These are phyloP conservation scores for Thunnus maccoyii DNA, from an alignment of 2,113 vertebrate genomes.

Conservation along the genomic window DNA sequence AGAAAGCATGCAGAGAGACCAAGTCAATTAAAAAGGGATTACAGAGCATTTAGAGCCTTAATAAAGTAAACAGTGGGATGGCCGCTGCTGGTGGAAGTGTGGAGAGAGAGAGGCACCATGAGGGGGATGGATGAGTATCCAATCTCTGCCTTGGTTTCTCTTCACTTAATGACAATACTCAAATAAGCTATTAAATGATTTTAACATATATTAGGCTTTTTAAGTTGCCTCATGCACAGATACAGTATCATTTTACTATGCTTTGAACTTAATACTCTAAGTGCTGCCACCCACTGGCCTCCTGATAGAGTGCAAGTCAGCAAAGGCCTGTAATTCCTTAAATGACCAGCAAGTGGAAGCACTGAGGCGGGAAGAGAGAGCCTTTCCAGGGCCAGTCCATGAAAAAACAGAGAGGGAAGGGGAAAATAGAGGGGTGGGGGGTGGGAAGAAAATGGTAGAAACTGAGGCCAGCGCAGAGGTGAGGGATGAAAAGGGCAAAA, in stretches of 20 bases:
- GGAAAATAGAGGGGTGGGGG: neutral
- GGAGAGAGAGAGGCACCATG: constrained; percentile 15
- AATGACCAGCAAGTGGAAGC: constrained; percentile 88
- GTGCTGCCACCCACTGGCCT: constrained; percentile 82
- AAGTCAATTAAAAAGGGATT: constrained; percentile 85
- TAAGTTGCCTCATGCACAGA: constrained; percentile 23
- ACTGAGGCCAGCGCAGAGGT: constrained; percentile 62
- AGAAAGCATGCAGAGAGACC: constrained; percentile 73
- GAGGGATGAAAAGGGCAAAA: constrained; percentile 80
- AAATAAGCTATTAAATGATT: constrained; percentile 21
- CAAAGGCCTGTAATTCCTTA: constrained; percentile 45
- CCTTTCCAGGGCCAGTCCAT: constrained; percentile 56
- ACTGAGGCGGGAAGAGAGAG: constrained; percentile 84
- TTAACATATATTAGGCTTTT: constrained; percentile 20
- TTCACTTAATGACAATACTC: constrained; percentile 32
- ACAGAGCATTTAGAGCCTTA: constrained; percentile 79
- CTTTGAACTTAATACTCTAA: constrained; percentile 17
- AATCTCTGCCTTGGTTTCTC: neutral
- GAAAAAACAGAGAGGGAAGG: constrained; percentile 25
- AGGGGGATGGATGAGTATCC: constrained; percentile 24
- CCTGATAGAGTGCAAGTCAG: constrained; percentile 63
- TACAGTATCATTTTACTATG: constrained; percentile 9
- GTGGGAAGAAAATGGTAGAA: constrained; percentile 48
- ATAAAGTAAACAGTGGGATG: constrained; percentile 79
- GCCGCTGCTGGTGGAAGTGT: constrained; percentile 26